Evolutionary conservation across 2,113 vertebrate genomes (phyloP), one percentile per base, ranked within the genome.

Genomic region (Condylura cristata): DNA sequence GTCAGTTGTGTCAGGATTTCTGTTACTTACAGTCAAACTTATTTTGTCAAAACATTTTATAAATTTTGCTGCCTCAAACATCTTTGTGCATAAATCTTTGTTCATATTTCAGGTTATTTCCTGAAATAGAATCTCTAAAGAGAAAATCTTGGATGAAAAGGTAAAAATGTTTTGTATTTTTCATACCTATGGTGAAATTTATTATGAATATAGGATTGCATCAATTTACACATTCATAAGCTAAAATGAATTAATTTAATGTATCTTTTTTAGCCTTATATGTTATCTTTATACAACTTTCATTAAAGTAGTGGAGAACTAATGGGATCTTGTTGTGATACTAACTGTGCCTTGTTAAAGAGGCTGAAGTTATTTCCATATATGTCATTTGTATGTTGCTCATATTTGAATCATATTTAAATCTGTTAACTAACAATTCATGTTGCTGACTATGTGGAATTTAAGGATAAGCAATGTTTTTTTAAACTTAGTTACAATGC

Each of bases 1-100:
- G 28, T 84, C 56, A 87, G 41, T 75, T 79, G 4, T 78, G 16
- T 85, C 82, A 74, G 56, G 22, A 26, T 65, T 91, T 74, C 61
- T 11, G 34, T 39, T 80, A 76, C 30, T 96, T 71, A 34, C 46
- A 93, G 22, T 71, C 84, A 88, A 91, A 91, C 86, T 87, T 61
- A 68, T 71, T 83, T 20, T 70, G 70, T 78, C n/a, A 82, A 96
- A 86, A 83, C 37, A 76, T 86, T 84, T 89, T 41, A 79, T 83
- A 48, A 44, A 34, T 41, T 86, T 93, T 90, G 5, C 24, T 89
- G 11, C 79, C 60, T 10, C 20, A 46, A 61, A 7, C 41, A n/a
- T 61, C 39, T 87, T 80, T 75, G 28, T 86, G 8, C n/a, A 63
- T 83, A 84, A 83, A 89, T 60, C 51, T 80, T 80, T 84, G 51